A percentile compares a stretch with the other conserved stretches of the same genome.
These are phyloP conservation scores for Chrysina gloriosa DNA, from an alignment of 2,888 invertebrate genomes.

Conservation along the genomic window DNA sequence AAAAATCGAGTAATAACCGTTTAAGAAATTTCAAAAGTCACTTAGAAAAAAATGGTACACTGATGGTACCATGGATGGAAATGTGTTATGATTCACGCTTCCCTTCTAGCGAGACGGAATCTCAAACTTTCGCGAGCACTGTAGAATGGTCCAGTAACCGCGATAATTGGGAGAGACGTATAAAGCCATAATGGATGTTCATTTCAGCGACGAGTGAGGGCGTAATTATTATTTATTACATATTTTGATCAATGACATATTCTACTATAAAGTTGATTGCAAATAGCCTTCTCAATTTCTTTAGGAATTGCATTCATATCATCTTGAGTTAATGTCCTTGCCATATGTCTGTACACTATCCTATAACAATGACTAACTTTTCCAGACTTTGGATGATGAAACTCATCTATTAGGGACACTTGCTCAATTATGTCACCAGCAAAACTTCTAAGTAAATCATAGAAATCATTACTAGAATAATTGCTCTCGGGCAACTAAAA, in stretches of 20 bases:
- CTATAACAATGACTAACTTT: slow-evolving; percentile 89
- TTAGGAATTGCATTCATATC: slow-evolving; percentile 90
- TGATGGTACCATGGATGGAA: too few relatives aligned
- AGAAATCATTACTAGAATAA: slow-evolving; percentile 86
- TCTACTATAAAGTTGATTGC: slow-evolving; percentile 59
- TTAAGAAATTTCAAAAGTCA: too few relatives aligned
- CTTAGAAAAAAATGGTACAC: too few relatives aligned
- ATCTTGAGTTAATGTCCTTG: slow-evolving; percentile 84
- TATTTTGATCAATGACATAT: slow-evolving; percentile 70
- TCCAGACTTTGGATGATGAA: slow-evolving; percentile 85
- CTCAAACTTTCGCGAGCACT: too few relatives aligned
- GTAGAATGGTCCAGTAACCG: too few relatives aligned
- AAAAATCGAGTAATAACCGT: too few relatives aligned
- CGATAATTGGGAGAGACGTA: too few relatives aligned
- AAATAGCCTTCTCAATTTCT: slow-evolving; percentile 74
- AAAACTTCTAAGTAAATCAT: slow-evolving; percentile 88
- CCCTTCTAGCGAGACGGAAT: too few relatives aligned
- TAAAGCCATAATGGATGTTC: too few relatives aligned
- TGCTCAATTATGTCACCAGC: slow-evolving; percentile 96
- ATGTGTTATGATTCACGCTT: too few relatives aligned
- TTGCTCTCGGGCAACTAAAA: slow-evolving; percentile 89
- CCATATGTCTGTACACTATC: slow-evolving; percentile 93
- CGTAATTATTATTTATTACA: slow-evolving; percentile 70
- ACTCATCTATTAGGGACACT: slow-evolving; percentile 86
- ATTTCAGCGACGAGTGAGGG: too few relatives aligned